Evolutionary conservation across 92 coral and sea anemone genomes (phyloP).

Genomic region (Phenganax subtilis): DNA sequence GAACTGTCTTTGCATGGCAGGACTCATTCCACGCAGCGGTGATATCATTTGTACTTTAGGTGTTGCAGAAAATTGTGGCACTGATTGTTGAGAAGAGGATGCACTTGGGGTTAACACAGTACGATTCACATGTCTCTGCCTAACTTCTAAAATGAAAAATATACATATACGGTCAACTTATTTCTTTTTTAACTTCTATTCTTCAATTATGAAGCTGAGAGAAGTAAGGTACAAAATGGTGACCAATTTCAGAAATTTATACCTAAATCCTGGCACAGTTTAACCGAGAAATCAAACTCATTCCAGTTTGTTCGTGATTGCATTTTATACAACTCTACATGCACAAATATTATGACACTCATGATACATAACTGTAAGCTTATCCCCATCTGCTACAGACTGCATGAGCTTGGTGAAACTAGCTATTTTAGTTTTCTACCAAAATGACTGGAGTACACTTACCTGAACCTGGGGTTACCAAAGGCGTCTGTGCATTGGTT

Average conservation of each 20-base stretch:
- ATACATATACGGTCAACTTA: constrained; percentile 12
- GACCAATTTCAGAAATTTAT: too few relatives aligned
- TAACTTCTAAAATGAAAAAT: constrained; percentile 45
- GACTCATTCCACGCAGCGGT: constrained; percentile 35
- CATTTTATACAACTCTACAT: too few relatives aligned
- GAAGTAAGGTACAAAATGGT: too few relatives aligned
- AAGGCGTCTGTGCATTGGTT: constrained; percentile 11
- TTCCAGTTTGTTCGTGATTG: too few relatives aligned
- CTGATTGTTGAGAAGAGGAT: constrained; percentile 11
- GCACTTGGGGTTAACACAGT: constrained; percentile 13
- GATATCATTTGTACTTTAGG: constrained; percentile 15
- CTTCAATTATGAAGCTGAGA: too few relatives aligned
- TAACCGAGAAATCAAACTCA: neutral
- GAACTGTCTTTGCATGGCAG: constrained; percentile 30
- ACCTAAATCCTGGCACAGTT: neutral
- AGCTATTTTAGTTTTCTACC: too few relatives aligned
- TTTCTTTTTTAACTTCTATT: constrained; percentile 23
- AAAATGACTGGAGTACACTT: neutral
- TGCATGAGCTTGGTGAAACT: too few relatives aligned
- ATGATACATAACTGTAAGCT: too few relatives aligned
- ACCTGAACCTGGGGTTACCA: constrained; percentile 54
- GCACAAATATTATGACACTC: too few relatives aligned
- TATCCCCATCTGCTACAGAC: too few relatives aligned
- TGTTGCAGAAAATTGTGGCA: constrained; percentile 24
- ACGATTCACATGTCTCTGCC: constrained; percentile 50